These are phyloP conservation scores for Perizoma flavofasciatum DNA, from an alignment of 2,888 invertebrate genomes.

Conservation along the genomic window DNA sequence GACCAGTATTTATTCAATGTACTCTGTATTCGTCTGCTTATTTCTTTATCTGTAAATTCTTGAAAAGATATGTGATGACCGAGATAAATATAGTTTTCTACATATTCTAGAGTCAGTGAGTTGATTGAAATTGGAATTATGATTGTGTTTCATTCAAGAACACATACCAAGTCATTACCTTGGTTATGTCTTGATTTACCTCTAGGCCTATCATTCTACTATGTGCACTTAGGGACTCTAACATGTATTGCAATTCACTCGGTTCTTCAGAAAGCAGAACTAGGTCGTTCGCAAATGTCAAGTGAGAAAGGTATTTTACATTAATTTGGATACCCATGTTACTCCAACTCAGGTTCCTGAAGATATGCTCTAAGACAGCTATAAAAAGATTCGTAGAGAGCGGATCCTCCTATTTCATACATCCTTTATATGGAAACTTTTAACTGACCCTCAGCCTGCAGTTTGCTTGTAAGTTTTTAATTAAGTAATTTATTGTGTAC, in stretches of 20 bases:
- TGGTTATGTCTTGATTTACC: not conserved
- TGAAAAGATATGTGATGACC: no score
- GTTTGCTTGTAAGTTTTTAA: no score
- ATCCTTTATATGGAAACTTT: no score
- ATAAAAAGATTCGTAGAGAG: constrained; percentile 1
- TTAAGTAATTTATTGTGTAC: no score
- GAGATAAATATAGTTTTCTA: no score
- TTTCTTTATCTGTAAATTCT: no score
- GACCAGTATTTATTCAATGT: no score
- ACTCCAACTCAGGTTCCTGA: not conserved
- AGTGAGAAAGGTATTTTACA: not conserved
- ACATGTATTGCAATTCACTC: constrained; percentile 1
- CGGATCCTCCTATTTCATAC: constrained; percentile 4
- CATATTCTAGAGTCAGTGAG: no score
- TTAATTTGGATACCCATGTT: constrained; percentile 1
- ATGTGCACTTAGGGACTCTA: constrained; percentile 3
- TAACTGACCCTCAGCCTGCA: no score
- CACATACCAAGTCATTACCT: constrained; percentile 2
- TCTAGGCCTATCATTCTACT: not conserved
- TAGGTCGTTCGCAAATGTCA: constrained; percentile 3
- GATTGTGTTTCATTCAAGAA: no score
- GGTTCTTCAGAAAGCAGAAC: constrained; percentile 1
- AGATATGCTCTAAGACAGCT: not conserved
- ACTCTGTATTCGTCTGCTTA: no score
- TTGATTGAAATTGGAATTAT: no score